phyloP scores from a whole-genome alignment of 64 coral and sea anemone species.

The Actinia tenebrosa region DNA sequence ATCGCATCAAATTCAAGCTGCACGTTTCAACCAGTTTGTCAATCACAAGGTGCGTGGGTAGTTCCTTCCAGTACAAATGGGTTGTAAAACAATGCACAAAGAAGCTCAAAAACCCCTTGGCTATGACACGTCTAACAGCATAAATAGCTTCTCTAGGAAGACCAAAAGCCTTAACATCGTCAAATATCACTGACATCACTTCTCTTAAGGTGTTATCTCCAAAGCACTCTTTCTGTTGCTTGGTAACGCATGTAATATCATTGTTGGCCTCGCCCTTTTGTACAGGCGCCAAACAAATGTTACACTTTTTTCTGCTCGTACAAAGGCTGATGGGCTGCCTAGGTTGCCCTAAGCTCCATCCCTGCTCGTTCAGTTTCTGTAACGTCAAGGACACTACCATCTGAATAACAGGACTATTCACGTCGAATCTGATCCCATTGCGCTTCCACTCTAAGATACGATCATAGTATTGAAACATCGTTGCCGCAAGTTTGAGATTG shows the following conservation, averaged over 20 bases:
- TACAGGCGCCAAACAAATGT: background rate
- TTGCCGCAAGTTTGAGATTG: slow-evolving; percentile 29
- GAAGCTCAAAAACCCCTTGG: slow-evolving; percentile 20
- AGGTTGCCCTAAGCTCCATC: slow-evolving; percentile 11
- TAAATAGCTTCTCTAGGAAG: background rate
- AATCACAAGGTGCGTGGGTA: slow-evolving; percentile 31
- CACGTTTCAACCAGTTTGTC: slow-evolving; percentile 15
- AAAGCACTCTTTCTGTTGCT: slow-evolving; percentile 28
- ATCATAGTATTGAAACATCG: slow-evolving; percentile 35
- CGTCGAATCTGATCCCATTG: slow-evolving; percentile 6
- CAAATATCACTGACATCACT: slow-evolving; percentile 14
- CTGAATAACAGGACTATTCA: slow-evolving; percentile 24
- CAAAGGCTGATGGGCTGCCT: background rate
- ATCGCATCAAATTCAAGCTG: background rate
- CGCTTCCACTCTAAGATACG: slow-evolving; percentile 9
- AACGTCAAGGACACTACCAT: slow-evolving; percentile 25
- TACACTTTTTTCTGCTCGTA: background rate
- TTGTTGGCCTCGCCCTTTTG: slow-evolving; percentile 6
- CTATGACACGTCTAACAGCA: background rate
- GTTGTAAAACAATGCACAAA: slow-evolving; percentile 32
- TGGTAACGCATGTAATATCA: slow-evolving; percentile 29
- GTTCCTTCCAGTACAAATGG: slow-evolving; percentile 43
- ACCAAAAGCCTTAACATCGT: slow-evolving; percentile 7
- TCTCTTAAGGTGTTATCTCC: slow-evolving; percentile 16
- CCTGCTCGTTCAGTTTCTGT: slow-evolving; percentile 21